phyloP scores from a whole-genome alignment of 2,113 vertebrate genomes.

The Burhinus bistriatus region DNA sequence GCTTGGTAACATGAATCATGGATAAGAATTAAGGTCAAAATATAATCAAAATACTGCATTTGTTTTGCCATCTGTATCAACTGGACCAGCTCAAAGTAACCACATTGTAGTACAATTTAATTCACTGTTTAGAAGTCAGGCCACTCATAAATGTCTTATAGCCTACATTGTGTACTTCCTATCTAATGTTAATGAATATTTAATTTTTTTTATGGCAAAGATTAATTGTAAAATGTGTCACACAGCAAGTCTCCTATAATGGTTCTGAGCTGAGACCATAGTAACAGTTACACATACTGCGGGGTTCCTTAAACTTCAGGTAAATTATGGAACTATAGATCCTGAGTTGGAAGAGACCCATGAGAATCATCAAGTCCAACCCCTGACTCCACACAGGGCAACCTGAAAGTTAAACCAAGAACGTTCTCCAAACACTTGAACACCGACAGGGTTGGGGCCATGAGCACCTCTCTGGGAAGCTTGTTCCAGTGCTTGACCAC shows the following conservation, averaged over 20 bases:
- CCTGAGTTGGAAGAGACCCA: background rate
- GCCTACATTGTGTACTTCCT: background rate
- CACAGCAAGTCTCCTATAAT: background rate
- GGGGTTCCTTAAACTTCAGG: background rate
- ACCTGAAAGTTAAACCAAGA: background rate
- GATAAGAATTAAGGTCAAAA: background rate
- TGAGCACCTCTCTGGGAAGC: background rate
- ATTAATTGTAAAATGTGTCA: background rate
- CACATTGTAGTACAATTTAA: background rate
- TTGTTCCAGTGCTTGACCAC: accelerated
- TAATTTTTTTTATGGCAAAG: background rate
- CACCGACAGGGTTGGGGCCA: accelerated
- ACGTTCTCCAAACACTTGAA: background rate
- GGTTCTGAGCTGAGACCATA: background rate
- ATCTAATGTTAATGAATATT: background rate
- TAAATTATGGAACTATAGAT: background rate
- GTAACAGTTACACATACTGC: background rate
- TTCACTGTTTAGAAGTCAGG: background rate
- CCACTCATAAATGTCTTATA: background rate
- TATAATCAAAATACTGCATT: background rate
- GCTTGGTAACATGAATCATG: background rate
- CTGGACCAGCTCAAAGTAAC: background rate
- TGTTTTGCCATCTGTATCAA: background rate
- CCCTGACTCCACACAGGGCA: background rate
- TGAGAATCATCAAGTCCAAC: background rate